Base-by-base conservation (phyloP, 1,140 invertebrate genomes). In the Papilio aristodemus region DNA sequence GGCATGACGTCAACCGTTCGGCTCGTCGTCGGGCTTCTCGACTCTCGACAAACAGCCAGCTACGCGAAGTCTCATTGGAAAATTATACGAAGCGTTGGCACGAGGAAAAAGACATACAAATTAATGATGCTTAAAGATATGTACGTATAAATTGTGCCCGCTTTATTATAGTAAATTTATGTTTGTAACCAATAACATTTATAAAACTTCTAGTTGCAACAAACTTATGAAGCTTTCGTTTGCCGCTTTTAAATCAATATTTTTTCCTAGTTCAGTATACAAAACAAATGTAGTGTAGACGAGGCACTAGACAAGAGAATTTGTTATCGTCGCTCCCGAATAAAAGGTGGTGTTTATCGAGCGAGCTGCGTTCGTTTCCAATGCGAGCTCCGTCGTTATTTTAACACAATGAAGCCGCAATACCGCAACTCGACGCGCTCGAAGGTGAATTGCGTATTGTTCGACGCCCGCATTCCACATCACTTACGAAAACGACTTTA, bases 391-490 rank as follows among this genome's bases (percentile, higher is more conserved):
- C 80, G 84, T 86, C 84, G 85, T 89, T 88, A 89, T 84, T 87
- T 84, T 82, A 89, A 87, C 84, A 91, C 89, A 91, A 89, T 89
- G 83, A 84, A 89, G 87, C 87, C 87, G 86, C 89, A 87, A 89
- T 86, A 89, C 87, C 89, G 85, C 87, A 89, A 90, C 86, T 75
- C 86, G 85, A 85, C 84, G 85, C 89, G 86, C 81, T 84, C 86
- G 89, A 89, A 91, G 89, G 87, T 90, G 89, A 90, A 91, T 91
- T 90, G 87, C 87, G 86, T 90, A 90, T 91, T 91, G 89, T 91
- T 91, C 80, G 85, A 77, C 71, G 82, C 89, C 81, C 87, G 86
- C 81, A 83, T 87, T 71, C 81, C 74, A 76, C 80, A 78, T 79
- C 80, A 85, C 85, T 86, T 81, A 79, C 77, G 79, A 90, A 91